Percentiles rank a stretch among this genome's conserved stretches.
These are phyloP conservation scores for Lamellibrachia satsuma DNA, from an alignment of 2,888 invertebrate genomes.

Conservation along the genomic window DNA sequence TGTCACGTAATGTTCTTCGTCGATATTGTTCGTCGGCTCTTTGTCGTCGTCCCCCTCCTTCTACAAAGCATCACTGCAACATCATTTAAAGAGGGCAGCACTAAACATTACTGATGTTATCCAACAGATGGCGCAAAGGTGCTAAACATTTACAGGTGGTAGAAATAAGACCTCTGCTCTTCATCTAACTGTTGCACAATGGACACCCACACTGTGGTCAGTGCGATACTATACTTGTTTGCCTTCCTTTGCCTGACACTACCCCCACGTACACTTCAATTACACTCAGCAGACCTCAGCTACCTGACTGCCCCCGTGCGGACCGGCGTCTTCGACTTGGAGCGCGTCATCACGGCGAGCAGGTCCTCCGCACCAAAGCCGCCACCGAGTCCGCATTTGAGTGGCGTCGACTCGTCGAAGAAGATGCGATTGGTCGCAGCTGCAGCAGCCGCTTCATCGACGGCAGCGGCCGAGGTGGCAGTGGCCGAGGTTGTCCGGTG, in stretches of 20 bases:
- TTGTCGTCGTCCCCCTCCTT: too few species aligned
- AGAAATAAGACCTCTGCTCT: too few species aligned
- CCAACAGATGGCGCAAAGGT: not conserved
- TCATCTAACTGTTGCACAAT: too few species aligned
- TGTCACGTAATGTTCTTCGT: not conserved
- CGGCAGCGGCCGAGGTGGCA: not conserved
- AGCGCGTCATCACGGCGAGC: slow-evolving; percentile 4
- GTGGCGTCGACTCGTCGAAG: not conserved
- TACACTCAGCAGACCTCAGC: not conserved
- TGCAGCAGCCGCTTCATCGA: not conserved
- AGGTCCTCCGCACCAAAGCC: not conserved
- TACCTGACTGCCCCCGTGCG: not conserved
- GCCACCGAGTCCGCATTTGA: not conserved
- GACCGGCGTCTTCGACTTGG: slow-evolving; percentile 11
- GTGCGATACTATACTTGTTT: too few species aligned
- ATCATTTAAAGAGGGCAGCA: too few species aligned
- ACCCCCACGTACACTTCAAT: too few species aligned
- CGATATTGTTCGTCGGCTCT: not conserved
- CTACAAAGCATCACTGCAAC: too few species aligned
- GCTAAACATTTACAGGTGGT: not conserved
- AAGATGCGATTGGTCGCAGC: not conserved
- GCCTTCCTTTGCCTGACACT: too few species aligned
- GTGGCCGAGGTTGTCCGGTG: not conserved
- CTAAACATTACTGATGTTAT: too few species aligned
- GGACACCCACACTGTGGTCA: too few species aligned